Evolutionary conservation across 2,797 vertebrate species (phyloP).

Genomic region (Mormyrus hasselquistii): DNA sequence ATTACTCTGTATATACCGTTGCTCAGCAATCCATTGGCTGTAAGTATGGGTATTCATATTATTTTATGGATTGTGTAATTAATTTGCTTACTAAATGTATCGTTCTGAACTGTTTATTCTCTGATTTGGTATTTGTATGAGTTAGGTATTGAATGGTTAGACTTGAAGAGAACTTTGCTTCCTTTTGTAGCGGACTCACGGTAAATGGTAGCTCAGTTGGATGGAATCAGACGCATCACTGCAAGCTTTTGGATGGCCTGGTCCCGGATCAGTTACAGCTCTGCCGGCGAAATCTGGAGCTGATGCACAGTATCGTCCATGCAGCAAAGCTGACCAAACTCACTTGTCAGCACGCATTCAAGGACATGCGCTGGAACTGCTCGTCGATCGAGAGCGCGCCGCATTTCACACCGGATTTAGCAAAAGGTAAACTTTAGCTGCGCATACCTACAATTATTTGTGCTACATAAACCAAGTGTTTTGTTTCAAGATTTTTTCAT

Average conservation of each 20-base stretch:
- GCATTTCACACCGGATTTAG: slow-evolving; percentile 55
- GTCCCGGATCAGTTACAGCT: slow-evolving; percentile 55
- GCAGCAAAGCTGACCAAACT: slow-evolving; percentile 51
- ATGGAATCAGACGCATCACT: slow-evolving; percentile 65
- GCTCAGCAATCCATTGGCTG: slow-evolving; percentile 43
- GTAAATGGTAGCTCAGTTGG: slow-evolving; percentile 45
- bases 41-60: slow-evolving; percentile 30
- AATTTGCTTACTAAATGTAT: neutral
- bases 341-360: slow-evolving; percentile 54
- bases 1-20: slow-evolving; percentile 13
- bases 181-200: slow-evolving; percentile 48
- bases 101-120: neutral
- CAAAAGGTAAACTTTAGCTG: slow-evolving; percentile 42
- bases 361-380: slow-evolving; percentile 68
- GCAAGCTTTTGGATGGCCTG: slow-evolving; percentile 49
- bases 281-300: slow-evolving; percentile 63
- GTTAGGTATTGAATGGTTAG: neutral
- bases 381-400: slow-evolving; percentile 57
- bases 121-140: neutral
- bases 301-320: slow-evolving; percentile 58
- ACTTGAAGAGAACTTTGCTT: neutral
- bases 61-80: neutral
- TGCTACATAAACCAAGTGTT: neutral
- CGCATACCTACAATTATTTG: neutral
- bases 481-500: neutral